Percentiles rank a stretch among this genome's conserved stretches.
Conservation (phyloP, 2,113 vertebrate genomes). For the Tetrax tetrax region DNA sequence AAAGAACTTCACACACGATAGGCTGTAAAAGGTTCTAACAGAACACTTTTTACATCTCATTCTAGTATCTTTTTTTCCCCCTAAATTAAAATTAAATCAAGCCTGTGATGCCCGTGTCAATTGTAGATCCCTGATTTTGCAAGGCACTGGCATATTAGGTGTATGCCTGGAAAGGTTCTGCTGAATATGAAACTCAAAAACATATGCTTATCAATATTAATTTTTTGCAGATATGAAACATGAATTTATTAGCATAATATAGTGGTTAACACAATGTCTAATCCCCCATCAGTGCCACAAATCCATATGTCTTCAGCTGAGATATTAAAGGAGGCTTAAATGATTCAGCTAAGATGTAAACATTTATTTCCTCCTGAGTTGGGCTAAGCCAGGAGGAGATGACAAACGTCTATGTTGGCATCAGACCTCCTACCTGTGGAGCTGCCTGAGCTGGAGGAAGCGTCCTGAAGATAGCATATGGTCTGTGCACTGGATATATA, state of each 20-base stretch:
- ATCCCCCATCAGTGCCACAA: background rate
- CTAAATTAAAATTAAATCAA: background rate
- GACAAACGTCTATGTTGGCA: background rate
- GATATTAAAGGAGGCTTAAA: background rate
- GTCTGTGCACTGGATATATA: background rate
- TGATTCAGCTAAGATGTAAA: background rate
- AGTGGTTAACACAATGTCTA: constrained; percentile 8
- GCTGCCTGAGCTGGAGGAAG: background rate
- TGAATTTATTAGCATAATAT: constrained; percentile 32
- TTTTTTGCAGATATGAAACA: constrained; percentile 38
- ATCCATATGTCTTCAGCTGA: background rate
- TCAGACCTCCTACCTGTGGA: background rate
- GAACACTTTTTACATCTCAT: background rate
- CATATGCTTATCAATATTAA: constrained; percentile 55
- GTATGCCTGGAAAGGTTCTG: background rate
- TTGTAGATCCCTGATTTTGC: background rate
- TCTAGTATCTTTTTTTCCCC: background rate
- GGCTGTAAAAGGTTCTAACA: background rate
- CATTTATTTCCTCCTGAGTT: background rate
- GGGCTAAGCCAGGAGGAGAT: background rate
- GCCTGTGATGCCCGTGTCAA: background rate
- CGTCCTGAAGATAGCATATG: background rate
- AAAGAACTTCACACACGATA: background rate
- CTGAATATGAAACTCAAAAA: background rate
- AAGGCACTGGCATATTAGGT: background rate